These are phyloP conservation scores for Zhengitettix transpicula DNA, from an alignment of 2,888 invertebrate species.

Conservation along the genomic window DNA sequence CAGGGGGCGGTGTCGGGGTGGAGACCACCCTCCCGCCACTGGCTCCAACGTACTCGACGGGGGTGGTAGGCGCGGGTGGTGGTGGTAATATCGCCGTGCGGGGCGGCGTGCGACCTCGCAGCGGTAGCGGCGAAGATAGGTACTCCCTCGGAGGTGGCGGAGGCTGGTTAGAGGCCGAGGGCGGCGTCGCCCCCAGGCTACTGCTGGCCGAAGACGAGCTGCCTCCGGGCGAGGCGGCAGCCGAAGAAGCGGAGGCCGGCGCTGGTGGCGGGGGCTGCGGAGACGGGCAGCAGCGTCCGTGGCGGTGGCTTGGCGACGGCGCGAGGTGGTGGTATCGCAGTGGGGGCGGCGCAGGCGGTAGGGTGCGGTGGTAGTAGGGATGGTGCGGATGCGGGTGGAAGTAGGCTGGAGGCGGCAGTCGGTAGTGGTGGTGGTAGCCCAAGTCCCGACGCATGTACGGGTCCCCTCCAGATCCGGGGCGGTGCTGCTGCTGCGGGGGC, in stretches of 20 bases:
- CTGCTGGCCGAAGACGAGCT: neutral
- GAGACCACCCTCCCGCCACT: constrained; percentile 25
- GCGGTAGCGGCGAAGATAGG: constrained; percentile 5
- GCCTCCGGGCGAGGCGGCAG: neutral
- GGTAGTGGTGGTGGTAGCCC: constrained; percentile 37
- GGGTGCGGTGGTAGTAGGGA: constrained; percentile 11
- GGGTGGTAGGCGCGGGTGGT: constrained; percentile 23
- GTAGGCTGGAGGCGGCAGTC: constrained; percentile 30
- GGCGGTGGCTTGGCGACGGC: constrained; percentile 14
- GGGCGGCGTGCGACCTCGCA: constrained; percentile 8
- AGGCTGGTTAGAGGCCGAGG: constrained; percentile 3
- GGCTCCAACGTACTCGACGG: constrained; percentile 42
- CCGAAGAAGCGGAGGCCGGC: constrained; percentile 33
- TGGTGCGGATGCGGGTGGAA: constrained; percentile 7
- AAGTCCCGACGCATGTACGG: constrained; percentile 40
- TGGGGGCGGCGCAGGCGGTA: constrained; percentile 13
- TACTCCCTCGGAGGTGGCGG: constrained; percentile 6
- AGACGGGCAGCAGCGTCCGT: constrained; percentile 11
- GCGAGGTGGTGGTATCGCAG: constrained; percentile 16
- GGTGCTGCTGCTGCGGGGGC: constrained; percentile 14
- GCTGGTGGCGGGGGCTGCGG: constrained; percentile 27
- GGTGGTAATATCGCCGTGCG: constrained; percentile 1
- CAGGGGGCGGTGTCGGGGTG: neutral
- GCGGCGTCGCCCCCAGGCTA: constrained; percentile 1
- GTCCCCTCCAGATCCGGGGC: constrained; percentile 28